These are phyloP conservation scores for Huso huso DNA, from an alignment of 2,797 vertebrate genomes.

Conservation along the genomic window DNA sequence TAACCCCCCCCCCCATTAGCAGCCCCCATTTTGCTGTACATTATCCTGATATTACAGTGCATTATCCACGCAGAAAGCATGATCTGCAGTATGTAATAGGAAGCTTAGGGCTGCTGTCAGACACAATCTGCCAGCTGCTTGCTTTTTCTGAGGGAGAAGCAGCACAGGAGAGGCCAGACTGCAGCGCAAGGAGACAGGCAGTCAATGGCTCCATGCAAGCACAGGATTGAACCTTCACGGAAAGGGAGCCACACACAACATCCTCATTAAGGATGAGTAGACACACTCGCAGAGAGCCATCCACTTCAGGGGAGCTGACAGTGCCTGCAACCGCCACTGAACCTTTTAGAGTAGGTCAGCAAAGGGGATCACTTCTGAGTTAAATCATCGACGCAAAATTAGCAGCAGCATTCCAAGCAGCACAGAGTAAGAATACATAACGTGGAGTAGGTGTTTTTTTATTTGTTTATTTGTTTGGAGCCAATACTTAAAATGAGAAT, in stretches of 20 bases:
- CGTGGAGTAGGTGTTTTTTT: too few relatives aligned
- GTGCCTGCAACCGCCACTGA: not conserved
- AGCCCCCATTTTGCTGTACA: not conserved
- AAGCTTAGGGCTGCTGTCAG: not conserved
- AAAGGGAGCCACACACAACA: not conserved
- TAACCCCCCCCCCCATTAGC: too few relatives aligned
- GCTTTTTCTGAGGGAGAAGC: not conserved
- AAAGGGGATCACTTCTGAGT: too few relatives aligned
- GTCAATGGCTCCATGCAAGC: not conserved
- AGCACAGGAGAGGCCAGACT: not conserved
- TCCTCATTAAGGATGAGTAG: conserved; percentile 1
- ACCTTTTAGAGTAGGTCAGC: not conserved
- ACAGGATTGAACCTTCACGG: not conserved
- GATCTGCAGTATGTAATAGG: not conserved
- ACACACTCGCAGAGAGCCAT: not conserved
- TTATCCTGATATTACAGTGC: not conserved
- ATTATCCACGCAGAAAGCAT: not conserved
- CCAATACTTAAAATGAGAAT: too few relatives aligned
- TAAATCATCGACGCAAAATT: too few relatives aligned
- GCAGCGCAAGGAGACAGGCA: not conserved
- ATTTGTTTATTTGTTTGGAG: too few relatives aligned
- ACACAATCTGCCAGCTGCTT: not conserved
- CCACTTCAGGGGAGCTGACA: not conserved
- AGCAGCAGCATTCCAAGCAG: too few relatives aligned
- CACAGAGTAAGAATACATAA: too few relatives aligned